A percentile compares a stretch with the other conserved stretches of the same genome.
phyloP scores from a whole-genome alignment of 2,113 vertebrate genomes.

The Sprattus sprattus region DNA sequence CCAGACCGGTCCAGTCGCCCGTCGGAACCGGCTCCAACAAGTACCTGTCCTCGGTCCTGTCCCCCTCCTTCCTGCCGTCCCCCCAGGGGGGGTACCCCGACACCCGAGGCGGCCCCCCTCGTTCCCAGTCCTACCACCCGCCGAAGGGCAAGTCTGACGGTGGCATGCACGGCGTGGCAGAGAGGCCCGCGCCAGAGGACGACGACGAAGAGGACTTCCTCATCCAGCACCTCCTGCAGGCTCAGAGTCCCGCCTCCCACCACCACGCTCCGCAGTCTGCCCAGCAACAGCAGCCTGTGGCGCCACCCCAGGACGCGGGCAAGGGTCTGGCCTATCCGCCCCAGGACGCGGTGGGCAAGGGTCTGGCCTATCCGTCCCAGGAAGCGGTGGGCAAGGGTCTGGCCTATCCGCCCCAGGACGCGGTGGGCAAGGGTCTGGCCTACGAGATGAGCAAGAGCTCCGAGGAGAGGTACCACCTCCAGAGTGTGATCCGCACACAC shows the following conservation, averaged over 20 bases:
- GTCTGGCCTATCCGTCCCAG: constrained; percentile 72
- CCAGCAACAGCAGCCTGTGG: constrained; percentile 56
- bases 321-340: too few species aligned
- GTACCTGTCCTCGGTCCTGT: constrained; percentile 85
- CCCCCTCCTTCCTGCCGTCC: constrained; percentile 82
- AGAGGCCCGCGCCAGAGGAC: constrained; percentile 80
- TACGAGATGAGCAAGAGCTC: constrained; percentile 75
- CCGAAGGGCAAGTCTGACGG: constrained; percentile 69
- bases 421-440: constrained; percentile 70
- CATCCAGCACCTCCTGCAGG: constrained; percentile 89
- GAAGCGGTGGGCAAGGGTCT: too few species aligned
- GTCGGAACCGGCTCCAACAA: constrained; percentile 81
- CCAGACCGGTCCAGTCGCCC: constrained; percentile 80
- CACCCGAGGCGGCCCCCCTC: constrained; percentile 66
- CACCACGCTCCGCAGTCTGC: constrained; percentile 64
- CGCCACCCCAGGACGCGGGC: too few species aligned
- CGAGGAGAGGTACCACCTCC: constrained; percentile 85
- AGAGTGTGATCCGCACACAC: constrained; percentile 91
- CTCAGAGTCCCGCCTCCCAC: constrained; percentile 73
- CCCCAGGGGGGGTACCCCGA: constrained; percentile 76
- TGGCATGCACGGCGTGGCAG: constrained; percentile 70
- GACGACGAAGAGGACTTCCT: constrained; percentile 93
- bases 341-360: constrained; percentile 73
- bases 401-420: constrained; percentile 63
- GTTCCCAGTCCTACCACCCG: constrained; percentile 71